phyloP scores from a whole-genome alignment of 2,797 vertebrate genomes.

The Amblyopsis hoosieri region DNA sequence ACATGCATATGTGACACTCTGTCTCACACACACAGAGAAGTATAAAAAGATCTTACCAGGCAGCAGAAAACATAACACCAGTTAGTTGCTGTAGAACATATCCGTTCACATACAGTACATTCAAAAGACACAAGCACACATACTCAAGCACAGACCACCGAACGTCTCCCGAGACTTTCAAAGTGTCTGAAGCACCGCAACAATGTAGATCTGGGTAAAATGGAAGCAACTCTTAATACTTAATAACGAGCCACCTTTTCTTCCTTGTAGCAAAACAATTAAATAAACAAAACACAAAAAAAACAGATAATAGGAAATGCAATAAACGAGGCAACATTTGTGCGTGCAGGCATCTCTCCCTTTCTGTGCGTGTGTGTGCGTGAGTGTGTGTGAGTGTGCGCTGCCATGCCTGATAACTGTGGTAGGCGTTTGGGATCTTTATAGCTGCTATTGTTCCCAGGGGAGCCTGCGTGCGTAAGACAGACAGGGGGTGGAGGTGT shows the following conservation, averaged over 20 bases:
- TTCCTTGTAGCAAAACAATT: slow-evolving; percentile 47
- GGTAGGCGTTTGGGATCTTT: slow-evolving; percentile 72
- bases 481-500: slow-evolving; percentile 54
- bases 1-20: too few relatives aligned
- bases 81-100: neutral
- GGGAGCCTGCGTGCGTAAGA: slow-evolving; percentile 56
- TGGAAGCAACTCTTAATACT: slow-evolving; percentile 47
- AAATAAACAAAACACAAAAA: slow-evolving; percentile 38
- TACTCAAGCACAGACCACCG: neutral
- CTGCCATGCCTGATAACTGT: slow-evolving; percentile 62
- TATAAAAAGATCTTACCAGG: too few relatives aligned
- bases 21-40: too few relatives aligned
- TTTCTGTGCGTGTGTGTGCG: neutral
- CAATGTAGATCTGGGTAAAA: slow-evolving; percentile 44
- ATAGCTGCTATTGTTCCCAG: slow-evolving; percentile 62
- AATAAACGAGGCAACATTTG: slow-evolving; percentile 50
- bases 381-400: slow-evolving; percentile 29
- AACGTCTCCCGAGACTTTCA: too few relatives aligned
- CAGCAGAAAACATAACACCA: too few relatives aligned
- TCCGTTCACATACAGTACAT: slow-evolving; percentile 9
- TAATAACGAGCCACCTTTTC: slow-evolving; percentile 43
- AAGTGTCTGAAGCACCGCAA: too few relatives aligned
- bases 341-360: slow-evolving; percentile 24
- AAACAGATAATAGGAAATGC: slow-evolving; percentile 34
- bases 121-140: slow-evolving; percentile 1